Conservation (phyloP, 2,888 invertebrate species). For the Cephus sareptanus region DNA sequence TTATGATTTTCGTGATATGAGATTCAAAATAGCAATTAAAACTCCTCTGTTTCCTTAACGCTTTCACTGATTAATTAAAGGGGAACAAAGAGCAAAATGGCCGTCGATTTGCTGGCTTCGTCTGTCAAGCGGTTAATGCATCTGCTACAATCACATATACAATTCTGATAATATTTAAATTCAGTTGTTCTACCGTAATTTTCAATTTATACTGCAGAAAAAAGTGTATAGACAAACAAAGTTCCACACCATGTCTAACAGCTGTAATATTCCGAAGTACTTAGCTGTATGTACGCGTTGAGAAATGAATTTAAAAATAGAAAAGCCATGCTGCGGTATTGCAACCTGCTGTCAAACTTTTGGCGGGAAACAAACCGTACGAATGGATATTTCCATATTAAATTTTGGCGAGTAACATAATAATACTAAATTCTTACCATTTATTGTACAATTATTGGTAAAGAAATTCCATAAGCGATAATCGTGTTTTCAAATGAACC, state of each 20-base stretch:
- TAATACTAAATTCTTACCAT: neutral
- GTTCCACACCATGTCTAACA: conserved; percentile 21
- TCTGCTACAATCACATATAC: neutral
- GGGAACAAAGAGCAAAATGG: neutral
- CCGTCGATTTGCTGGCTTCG: neutral
- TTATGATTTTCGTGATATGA: neutral
- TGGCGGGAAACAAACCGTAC: conserved; percentile 21
- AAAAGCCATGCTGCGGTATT: conserved; percentile 16
- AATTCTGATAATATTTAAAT: neutral
- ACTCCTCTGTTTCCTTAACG: neutral
- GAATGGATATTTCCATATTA: neutral
- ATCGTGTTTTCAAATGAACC: neutral
- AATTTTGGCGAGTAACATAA: neutral
- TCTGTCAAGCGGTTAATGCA: neutral
- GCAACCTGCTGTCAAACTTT: conserved; percentile 33
- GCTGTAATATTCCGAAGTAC: conserved; percentile 15
- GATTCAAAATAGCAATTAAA: neutral
- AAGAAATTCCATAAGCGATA: neutral
- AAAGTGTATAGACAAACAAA: conserved; percentile 13
- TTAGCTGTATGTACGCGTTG: neutral
- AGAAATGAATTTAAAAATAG: conserved; percentile 19
- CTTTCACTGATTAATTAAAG: neutral
- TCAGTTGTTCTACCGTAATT: neutral
- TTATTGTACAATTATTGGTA: neutral
- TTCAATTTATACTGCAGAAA: neutral